Percentiles rank a stretch among this genome's conserved stretches.
Evolutionary conservation across 2,113 vertebrate genomes (phyloP).

Genomic region (Odobenus rosmarus): DNA sequence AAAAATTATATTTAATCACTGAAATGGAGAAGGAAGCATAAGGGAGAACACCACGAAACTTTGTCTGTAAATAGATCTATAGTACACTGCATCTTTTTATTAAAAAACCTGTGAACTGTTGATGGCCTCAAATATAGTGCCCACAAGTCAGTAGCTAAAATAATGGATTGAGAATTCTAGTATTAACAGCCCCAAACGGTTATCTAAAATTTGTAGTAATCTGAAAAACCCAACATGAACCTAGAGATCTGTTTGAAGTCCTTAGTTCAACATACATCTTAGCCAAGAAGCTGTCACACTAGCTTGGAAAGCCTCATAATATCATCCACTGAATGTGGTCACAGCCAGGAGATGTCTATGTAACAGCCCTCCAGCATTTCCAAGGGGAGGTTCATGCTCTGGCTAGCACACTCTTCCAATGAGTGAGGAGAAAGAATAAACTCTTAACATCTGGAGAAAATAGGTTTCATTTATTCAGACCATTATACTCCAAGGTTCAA

Average conservation of each 20-base stretch:
- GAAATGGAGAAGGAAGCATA: background rate
- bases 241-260: background rate
- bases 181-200: background rate
- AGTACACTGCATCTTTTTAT: background rate
- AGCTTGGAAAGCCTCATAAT: background rate
- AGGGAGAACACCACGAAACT: background rate
- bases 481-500: background rate
- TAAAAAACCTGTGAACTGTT: background rate
- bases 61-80: background rate
- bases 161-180: background rate
- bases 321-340: background rate
- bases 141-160: background rate
- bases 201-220: background rate
- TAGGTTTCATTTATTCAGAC: background rate
- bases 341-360: background rate
- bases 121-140: background rate
- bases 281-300: background rate
- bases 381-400: background rate
- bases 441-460: background rate
- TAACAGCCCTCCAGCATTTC: background rate
- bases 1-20: background rate
- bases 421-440: background rate
- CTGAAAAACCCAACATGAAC: background rate
- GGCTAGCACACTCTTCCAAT: no score
- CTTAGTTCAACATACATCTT: background rate